Percentiles rank a stretch among this genome's conserved stretches.
Conservation (phyloP, 2,888 invertebrate genomes). For the Agonopterix alstromeriana region DNA sequence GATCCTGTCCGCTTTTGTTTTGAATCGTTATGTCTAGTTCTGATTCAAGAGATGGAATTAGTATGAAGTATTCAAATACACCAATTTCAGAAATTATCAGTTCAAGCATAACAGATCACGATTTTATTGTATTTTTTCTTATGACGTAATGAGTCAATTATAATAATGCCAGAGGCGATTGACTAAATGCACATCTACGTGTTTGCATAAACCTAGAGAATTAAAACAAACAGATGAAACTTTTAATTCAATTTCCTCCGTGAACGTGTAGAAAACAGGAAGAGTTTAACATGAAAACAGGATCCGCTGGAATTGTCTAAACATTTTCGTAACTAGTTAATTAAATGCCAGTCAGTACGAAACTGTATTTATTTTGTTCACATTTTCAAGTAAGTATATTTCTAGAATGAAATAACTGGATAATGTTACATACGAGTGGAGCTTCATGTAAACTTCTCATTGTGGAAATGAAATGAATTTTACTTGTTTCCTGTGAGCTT, state of each 20-base stretch:
- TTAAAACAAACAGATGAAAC: neutral
- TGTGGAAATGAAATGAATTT: neutral
- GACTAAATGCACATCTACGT: neutral
- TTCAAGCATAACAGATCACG: too few species aligned
- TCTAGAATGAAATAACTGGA: slow-evolving; percentile 44
- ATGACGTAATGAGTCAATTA: too few species aligned
- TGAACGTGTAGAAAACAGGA: slow-evolving; percentile 2
- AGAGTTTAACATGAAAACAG: slow-evolving; percentile 6
- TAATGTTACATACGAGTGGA: slow-evolving; percentile 21
- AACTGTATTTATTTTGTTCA: slow-evolving; percentile 30
- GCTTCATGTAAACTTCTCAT: slow-evolving; percentile 8
- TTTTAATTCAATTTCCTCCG: neutral
- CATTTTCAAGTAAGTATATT: slow-evolving; percentile 14
- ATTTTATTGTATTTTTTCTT: too few species aligned
- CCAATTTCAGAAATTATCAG: too few species aligned
- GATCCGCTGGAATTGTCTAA: slow-evolving; percentile 26
- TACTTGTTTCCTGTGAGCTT: too few species aligned
- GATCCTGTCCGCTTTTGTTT: neutral
- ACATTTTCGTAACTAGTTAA: slow-evolving; percentile 38
- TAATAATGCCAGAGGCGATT: too few species aligned
- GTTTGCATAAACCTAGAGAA: neutral
- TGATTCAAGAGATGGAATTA: too few species aligned
- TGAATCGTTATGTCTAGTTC: too few species aligned
- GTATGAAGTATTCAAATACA: too few species aligned
- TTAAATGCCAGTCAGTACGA: slow-evolving; percentile 44